A percentile compares a stretch with the other conserved stretches of the same genome.
phyloP scores from a whole-genome alignment of 2,797 vertebrate genomes.

The Perdix hodgsoniae region DNA sequence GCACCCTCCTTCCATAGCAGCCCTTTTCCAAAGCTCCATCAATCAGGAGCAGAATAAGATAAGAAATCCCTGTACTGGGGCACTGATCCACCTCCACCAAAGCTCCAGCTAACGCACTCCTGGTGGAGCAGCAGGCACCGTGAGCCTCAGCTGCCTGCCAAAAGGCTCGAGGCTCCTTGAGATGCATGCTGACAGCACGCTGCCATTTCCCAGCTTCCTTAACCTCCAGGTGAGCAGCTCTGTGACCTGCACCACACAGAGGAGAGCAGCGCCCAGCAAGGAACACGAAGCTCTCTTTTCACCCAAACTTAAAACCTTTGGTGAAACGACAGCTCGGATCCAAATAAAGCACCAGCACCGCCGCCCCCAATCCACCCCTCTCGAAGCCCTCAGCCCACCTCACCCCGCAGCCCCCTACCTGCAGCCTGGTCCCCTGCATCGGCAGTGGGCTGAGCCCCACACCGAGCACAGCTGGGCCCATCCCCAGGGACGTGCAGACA shows the following conservation, averaged over 20 bases:
- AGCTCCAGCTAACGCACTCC: fast-evolving
- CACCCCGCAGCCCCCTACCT: not conserved
- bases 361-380: not conserved
- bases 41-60: not conserved
- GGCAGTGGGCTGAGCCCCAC: fast-evolving
- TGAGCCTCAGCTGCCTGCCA: not conserved
- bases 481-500: not conserved
- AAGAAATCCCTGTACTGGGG: fast-evolving
- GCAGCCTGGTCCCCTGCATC: not conserved
- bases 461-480: not conserved
- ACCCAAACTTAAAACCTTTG: no score
- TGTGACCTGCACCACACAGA: no score
- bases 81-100: not conserved
- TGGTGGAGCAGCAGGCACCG: not conserved
- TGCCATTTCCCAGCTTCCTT: not conserved
- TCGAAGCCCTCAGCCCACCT: fast-evolving
- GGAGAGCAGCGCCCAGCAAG: no score
- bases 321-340: no score
- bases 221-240: no score
- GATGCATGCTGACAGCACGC: fast-evolving
- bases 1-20: not conserved
- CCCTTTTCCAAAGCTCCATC: not conserved
- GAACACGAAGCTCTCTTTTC: no score
- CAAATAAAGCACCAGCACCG: not conserved
- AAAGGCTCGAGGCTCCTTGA: not conserved